These are phyloP conservation scores for Adelosebastes latens DNA, from an alignment of 2,797 vertebrate species.

Conservation along the genomic window DNA sequence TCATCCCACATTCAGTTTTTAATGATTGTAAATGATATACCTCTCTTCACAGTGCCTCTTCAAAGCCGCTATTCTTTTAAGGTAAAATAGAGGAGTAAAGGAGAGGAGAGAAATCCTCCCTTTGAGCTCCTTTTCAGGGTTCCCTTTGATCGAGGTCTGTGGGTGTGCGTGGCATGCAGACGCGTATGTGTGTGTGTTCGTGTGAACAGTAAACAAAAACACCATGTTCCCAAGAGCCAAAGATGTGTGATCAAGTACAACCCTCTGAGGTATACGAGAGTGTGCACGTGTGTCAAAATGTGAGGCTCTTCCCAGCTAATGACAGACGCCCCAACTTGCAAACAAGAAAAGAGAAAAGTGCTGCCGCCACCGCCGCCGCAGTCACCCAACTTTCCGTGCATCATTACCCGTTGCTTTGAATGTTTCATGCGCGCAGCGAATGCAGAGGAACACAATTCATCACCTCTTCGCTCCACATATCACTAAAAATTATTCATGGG, in stretches of 20 bases:
- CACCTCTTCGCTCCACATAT: constrained; percentile 38
- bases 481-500: constrained; percentile 50
- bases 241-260: constrained; percentile 36
- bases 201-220: constrained; percentile 46
- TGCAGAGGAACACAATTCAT: constrained; percentile 47
- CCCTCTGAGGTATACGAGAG: not conserved
- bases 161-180: not conserved
- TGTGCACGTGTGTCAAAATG: not conserved
- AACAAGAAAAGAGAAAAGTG: constrained; percentile 18
- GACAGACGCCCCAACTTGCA: not conserved
- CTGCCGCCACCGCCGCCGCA: not conserved
- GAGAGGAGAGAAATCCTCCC: constrained; percentile 35
- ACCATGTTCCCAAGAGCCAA: constrained; percentile 14
- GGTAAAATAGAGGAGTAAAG: constrained; percentile 30
- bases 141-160: constrained; percentile 62
- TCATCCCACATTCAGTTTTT: constrained; percentile 58
- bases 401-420: constrained; percentile 47
- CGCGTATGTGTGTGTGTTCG: not conserved
- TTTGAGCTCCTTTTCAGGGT: constrained; percentile 57
- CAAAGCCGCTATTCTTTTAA: constrained; percentile 59
- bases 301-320: constrained; percentile 21
- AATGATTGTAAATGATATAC: constrained; percentile 61
- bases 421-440: constrained; percentile 5
- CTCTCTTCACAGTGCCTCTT: constrained; percentile 40
- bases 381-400: constrained; percentile 21